Base-by-base conservation (phyloP, 2,888 invertebrate species). In the Hirtodrosophila duncani region DNA sequence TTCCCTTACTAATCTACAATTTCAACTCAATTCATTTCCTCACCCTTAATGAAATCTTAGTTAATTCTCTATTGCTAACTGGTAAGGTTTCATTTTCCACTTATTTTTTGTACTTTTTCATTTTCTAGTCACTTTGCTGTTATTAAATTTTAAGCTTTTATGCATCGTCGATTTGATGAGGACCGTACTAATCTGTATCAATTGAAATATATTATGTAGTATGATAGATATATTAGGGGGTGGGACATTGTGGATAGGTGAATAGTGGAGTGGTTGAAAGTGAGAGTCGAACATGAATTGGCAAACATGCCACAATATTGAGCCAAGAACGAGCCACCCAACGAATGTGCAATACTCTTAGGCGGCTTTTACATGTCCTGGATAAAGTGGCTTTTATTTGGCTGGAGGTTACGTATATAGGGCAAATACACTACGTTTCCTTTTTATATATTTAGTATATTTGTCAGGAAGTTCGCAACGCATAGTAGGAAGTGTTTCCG, bases 101-200 rank as follows among this genome's bases (percentile, higher is more conserved):
- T n/a, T 30, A 27, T 33, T 27, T 23, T n/a, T 20, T 9, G 30
- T 36, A 9, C n/a, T 29, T 21, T 33, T 43, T 21, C 42, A 59
- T 65, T 43, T 55, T 60, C 48, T 62, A 60, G 52, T 59, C 52
- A 52, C 63, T 65, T n/a, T n/a, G 56, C 44, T 49, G 41, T 78
- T 77, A 75, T 77, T 78, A 77, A 68, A 72, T 65, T 70, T 65
- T 46, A 67, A 72, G 62, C 64, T 69, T 61, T 74, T 69, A 60
- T 44, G 58, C 64, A 39, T 79, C 71, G 55, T 16, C 60, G 67
- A 56, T 58, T 81, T 59, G 55, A 59, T 63, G 74, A 81, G 63
- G 64, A 77, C 49, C 24, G 43, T 50, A 30, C 49, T 70, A 79
- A 83, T 69, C 65, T 69, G 50, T 66, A 82, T 70, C 81, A 82